These are phyloP conservation scores for Morelia viridis DNA, from an alignment of 2,797 vertebrate species.

Conservation along the genomic window DNA sequence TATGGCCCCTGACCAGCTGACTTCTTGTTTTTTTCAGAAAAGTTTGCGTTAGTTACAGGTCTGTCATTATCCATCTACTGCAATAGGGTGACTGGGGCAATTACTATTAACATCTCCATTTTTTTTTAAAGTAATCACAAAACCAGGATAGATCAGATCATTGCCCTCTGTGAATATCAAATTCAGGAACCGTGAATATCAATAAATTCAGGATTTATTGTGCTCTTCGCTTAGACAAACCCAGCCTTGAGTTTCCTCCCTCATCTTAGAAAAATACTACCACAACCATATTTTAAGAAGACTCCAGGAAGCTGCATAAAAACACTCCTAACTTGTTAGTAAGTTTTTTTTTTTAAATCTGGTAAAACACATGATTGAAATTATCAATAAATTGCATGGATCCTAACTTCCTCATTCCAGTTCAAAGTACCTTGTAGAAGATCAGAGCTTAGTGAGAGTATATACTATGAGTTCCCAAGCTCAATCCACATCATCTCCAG, in stretches of 20 bases:
- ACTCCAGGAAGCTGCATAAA: too few relatives aligned
- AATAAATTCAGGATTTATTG: neutral
- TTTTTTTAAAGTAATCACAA: neutral
- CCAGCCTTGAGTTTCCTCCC: neutral
- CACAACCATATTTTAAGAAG: too few relatives aligned
- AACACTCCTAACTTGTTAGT: neutral
- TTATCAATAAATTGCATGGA: too few relatives aligned
- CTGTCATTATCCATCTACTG: neutral
- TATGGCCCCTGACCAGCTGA: neutral
- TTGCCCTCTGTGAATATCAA: neutral
- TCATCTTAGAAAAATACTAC: neutral
- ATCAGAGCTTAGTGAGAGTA: too few relatives aligned
- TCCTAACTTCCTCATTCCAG: too few relatives aligned
- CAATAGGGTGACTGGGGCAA: neutral
- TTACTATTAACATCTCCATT: neutral
- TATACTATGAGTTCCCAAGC: too few relatives aligned
- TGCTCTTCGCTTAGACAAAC: neutral
- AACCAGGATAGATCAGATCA: neutral
- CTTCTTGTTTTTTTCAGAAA: neutral
- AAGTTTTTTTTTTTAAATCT: too few relatives aligned
- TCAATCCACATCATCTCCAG: too few relatives aligned
- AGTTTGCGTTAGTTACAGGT: neutral
- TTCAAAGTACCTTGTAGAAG: too few relatives aligned
- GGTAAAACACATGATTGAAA: too few relatives aligned
- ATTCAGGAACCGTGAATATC: neutral